A percentile compares a stretch with the other conserved stretches of the same genome.
Evolutionary conservation across 2,113 vertebrate species (phyloP).

Genomic region (Okapia johnstoni): DNA sequence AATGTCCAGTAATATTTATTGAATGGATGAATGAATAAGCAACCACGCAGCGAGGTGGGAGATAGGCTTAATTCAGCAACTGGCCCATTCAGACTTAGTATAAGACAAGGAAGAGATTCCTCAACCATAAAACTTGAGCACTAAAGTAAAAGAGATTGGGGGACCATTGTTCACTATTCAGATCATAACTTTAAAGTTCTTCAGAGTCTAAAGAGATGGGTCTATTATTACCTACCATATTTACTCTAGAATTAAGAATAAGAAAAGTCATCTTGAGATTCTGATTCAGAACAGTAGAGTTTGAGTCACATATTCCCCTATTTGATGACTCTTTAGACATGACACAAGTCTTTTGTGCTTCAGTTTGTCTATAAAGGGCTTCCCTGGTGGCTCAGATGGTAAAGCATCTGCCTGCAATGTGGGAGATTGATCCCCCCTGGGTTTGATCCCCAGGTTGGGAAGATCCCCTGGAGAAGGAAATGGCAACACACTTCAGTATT

Average conservation of each 20-base stretch:
- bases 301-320: background rate
- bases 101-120: background rate
- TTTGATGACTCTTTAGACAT: background rate
- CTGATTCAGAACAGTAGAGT: background rate
- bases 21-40: background rate
- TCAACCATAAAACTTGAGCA: background rate
- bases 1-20: background rate
- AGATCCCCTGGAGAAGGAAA: background rate
- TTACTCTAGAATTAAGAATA: background rate
- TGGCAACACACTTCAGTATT: background rate
- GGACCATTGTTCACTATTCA: background rate
- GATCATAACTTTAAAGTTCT: background rate
- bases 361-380: background rate
- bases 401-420: background rate
- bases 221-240: background rate
- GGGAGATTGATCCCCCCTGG: background rate
- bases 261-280: background rate
- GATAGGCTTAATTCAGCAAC: background rate
- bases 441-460: accelerated
- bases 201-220: background rate
- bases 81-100: background rate
- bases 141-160: background rate
- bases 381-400: background rate
- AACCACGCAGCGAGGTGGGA: background rate
- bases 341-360: background rate